These are phyloP conservation scores for Rostratula benghalensis DNA, from an alignment of 2,113 vertebrate genomes.

Conservation along the genomic window DNA sequence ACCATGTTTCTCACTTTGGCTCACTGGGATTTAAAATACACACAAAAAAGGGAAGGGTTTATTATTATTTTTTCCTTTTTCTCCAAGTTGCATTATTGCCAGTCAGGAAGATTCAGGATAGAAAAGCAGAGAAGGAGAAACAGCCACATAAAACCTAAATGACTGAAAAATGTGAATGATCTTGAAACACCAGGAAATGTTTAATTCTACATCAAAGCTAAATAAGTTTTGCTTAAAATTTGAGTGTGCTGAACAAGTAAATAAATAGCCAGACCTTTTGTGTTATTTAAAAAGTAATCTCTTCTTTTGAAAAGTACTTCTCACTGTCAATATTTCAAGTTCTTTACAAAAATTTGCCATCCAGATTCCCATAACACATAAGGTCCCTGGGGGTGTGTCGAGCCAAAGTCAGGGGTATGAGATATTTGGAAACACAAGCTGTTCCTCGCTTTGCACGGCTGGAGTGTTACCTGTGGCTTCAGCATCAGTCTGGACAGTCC, in stretches of 20 bases:
- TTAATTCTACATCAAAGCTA: not conserved
- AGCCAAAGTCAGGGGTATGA: not conserved
- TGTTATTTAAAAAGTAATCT: not conserved
- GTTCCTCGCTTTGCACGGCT: fast-evolving
- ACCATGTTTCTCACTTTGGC: not conserved
- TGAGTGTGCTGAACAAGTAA: not conserved
- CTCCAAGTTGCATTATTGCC: not conserved
- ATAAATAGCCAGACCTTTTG: not conserved
- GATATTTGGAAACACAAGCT: not conserved
- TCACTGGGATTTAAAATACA: not conserved
- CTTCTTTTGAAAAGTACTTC: not conserved
- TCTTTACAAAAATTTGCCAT: not conserved
- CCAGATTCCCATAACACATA: not conserved
- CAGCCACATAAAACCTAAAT: not conserved
- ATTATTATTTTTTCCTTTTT: not conserved
- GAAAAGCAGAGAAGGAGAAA: not conserved
- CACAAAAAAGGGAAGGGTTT: not conserved
- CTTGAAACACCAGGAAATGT: not conserved
- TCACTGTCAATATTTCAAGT: not conserved
- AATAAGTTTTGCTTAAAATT: not conserved
- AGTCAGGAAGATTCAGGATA: not conserved
- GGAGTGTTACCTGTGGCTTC: fast-evolving
- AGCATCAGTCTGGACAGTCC: not conserved
- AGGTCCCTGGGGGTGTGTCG: not conserved
- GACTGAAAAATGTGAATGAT: not conserved